phyloP scores from a whole-genome alignment of 2,113 vertebrate genomes.

The Synchiropus splendidus region DNA sequence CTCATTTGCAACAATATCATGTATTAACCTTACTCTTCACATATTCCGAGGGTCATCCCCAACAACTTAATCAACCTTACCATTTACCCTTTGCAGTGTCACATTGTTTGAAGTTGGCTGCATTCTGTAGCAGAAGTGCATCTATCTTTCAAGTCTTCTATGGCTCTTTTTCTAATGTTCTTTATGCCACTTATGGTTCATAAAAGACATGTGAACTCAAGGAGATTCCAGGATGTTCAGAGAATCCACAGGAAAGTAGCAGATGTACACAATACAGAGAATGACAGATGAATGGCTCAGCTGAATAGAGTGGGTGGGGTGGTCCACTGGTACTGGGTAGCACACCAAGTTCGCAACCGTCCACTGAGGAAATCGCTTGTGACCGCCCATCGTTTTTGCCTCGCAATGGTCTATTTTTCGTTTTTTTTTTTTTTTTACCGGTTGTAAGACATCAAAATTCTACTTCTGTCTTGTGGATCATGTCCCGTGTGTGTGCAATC shows the following conservation, averaged over 20 bases:
- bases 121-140: conserved; percentile 64
- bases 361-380: conserved; percentile 49
- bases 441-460: conserved; percentile 47
- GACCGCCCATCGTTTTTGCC: conserved; percentile 50
- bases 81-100: conserved; percentile 61
- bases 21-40: conserved; percentile 40
- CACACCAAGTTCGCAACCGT: conserved; percentile 26
- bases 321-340: conserved; percentile 43
- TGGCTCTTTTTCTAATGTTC: conserved; percentile 56
- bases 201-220: conserved; percentile 58
- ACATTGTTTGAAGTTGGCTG: conserved; percentile 52
- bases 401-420: conserved; percentile 33
- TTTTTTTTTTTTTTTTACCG: conserved; percentile 26
- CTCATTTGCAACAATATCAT: conserved; percentile 29
- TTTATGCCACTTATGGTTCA: conserved; percentile 56
- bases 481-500: conserved; percentile 24
- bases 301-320: conserved; percentile 32
- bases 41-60: conserved; percentile 63
- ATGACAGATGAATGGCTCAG: conserved; percentile 24
- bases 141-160: conserved; percentile 43
- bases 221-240: conserved; percentile 48
- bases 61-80: conserved; percentile 61
- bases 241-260: conserved; percentile 45
- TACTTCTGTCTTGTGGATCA: conserved; percentile 37
- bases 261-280: conserved; percentile 39